Percentiles rank a stretch among this genome's conserved stretches.
Conservation (phyloP, 2,888 invertebrate genomes). For the Tetramorium bicarinatum region DNA sequence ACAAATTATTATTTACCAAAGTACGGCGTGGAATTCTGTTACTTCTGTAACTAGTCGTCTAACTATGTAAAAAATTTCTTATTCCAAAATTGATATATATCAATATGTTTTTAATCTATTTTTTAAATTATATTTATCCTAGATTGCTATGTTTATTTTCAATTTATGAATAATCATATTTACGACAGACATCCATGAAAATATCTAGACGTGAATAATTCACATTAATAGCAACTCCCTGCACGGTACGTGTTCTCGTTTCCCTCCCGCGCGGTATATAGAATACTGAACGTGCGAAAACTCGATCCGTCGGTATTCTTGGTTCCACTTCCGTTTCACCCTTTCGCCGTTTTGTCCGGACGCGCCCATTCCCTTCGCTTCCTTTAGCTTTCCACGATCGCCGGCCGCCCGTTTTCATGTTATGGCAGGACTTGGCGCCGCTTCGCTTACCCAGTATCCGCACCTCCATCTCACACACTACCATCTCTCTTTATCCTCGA, state of each 20-base stretch:
- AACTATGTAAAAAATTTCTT: slow-evolving; percentile 6
- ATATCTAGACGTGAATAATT: neutral
- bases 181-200: neutral
- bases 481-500: slow-evolving; percentile 59
- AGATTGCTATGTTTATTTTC: neutral
- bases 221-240: slow-evolving; percentile 6
- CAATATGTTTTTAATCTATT: neutral
- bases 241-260: slow-evolving; percentile 2
- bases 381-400: slow-evolving; percentile 54
- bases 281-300: slow-evolving; percentile 33
- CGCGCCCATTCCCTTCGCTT: slow-evolving; percentile 27
- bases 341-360: slow-evolving; percentile 38
- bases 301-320: slow-evolving; percentile 26
- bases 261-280: neutral
- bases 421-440: slow-evolving; percentile 12
- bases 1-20: slow-evolving; percentile 29
- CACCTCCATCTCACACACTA: neutral
- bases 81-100: neutral
- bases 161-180: neutral
- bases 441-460: slow-evolving; percentile 35
- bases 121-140: neutral
- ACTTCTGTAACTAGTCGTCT: neutral
- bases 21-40: neutral
- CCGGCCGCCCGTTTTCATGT: slow-evolving; percentile 37
- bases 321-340: slow-evolving; percentile 10